phyloP scores from a whole-genome alignment of 2,888 invertebrate genomes.

The Nomada lathburiana region DNA sequence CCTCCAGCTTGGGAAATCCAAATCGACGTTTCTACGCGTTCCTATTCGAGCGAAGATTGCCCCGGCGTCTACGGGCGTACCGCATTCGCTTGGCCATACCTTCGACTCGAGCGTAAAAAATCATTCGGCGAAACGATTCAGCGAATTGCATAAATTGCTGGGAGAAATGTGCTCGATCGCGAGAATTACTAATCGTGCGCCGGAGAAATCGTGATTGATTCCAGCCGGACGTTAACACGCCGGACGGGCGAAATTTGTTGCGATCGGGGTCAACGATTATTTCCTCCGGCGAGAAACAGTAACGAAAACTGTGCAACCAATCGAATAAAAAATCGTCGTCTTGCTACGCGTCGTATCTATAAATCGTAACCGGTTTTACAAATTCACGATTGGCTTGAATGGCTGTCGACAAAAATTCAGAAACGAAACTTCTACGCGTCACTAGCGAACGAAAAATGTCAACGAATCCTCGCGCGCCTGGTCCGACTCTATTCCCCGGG shows the following conservation, averaged over 20 bases:
- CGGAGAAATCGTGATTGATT: too few species aligned
- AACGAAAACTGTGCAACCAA: too few species aligned
- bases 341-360: background rate
- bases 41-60: conserved; percentile 20
- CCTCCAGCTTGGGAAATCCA: background rate
- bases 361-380: background rate
- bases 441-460: background rate
- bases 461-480: background rate
- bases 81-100: background rate
- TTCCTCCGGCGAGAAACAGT: too few species aligned
- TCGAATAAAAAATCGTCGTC: background rate
- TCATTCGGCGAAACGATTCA: background rate
- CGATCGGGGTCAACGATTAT: background rate
- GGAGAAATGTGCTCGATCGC: too few species aligned
- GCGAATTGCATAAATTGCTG: background rate
- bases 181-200: too few species aligned
- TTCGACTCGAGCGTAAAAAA: background rate
- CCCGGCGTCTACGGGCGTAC: conserved; percentile 1
- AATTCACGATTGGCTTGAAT: background rate
- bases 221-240: too few species aligned
- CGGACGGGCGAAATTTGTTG: too few species aligned
- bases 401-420: too few species aligned
- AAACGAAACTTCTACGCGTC: background rate
- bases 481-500: background rate
- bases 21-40: conserved; percentile 11